phyloP scores from a whole-genome alignment of 2,113 vertebrate genomes.

The Cryptomyrus ogoouensis region DNA sequence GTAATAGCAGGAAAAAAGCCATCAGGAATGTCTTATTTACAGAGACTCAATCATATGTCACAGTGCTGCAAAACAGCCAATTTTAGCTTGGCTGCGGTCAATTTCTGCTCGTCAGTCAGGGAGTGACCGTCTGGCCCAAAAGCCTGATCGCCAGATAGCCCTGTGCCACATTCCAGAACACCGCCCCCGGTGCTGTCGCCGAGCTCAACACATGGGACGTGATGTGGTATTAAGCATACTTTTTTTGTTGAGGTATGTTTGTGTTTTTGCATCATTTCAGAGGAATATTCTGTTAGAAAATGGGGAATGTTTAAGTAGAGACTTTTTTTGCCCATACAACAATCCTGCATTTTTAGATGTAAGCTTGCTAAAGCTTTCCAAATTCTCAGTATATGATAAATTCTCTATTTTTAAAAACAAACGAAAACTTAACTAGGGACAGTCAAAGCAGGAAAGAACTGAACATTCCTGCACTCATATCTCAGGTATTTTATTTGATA shows the following conservation, averaged over 20 bases:
- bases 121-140: not conserved
- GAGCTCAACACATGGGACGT: not conserved
- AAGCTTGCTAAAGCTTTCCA: not conserved
- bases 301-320: not conserved
- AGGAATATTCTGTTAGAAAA: not conserved
- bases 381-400: not conserved
- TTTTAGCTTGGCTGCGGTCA: not conserved
- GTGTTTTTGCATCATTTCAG: not conserved
- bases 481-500: not conserved
- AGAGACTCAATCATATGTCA: not conserved
- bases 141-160: not conserved
- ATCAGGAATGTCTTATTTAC: constrained; percentile 9
- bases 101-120: not conserved
- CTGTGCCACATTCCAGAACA: constrained; percentile 7
- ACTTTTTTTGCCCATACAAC: not conserved
- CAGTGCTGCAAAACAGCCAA: not conserved
- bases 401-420: constrained; percentile 1
- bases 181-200: not conserved
- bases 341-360: not conserved
- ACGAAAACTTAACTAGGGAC: not conserved
- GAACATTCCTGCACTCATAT: not conserved
- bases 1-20: not conserved
- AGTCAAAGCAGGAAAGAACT: not conserved
- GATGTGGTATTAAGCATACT: not conserved
- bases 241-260: not conserved